Conservation (phyloP, 2,888 invertebrate genomes). For the Dryobota labecula region DNA sequence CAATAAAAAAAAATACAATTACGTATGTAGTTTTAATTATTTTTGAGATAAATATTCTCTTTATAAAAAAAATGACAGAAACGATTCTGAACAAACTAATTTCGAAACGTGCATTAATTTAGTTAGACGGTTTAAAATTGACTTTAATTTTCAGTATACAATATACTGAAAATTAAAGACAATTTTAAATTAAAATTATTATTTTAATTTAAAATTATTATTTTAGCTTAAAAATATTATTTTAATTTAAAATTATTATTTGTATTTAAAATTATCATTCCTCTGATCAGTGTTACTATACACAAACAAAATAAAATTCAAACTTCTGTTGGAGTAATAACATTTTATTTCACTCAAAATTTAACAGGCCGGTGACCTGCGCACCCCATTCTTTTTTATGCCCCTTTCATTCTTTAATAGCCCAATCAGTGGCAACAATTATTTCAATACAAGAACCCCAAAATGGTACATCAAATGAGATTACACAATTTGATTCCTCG, state of each 20-base stretch:
- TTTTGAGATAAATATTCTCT: no score
- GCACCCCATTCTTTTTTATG: conserved; percentile 7
- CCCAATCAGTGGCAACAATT: conserved; percentile 46
- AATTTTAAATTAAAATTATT: not conserved
- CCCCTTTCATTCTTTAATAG: conserved; percentile 20
- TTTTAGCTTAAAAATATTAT: no score
- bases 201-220: no score
- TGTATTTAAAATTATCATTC: no score
- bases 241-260: no score
- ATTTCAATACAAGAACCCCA: conserved; percentile 47
- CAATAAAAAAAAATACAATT: no score
- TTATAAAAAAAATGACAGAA: no score
- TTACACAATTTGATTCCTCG: conserved; percentile 64
- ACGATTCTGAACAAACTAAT: no score
- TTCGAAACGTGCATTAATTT: no score
- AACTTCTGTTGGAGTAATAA: not conserved
- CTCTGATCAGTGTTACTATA: not conserved
- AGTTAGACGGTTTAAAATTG: no score
- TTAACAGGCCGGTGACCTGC: conserved; percentile 11
- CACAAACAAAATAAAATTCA: not conserved
- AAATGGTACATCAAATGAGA: conserved; percentile 46
- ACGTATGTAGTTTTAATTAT: no score
- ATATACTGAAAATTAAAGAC: not conserved
- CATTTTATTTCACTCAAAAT: not conserved
- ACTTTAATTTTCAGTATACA: no score